These are phyloP conservation scores for Mellilla xanthometata DNA, from an alignment of 2,888 invertebrate genomes.

Conservation along the genomic window DNA sequence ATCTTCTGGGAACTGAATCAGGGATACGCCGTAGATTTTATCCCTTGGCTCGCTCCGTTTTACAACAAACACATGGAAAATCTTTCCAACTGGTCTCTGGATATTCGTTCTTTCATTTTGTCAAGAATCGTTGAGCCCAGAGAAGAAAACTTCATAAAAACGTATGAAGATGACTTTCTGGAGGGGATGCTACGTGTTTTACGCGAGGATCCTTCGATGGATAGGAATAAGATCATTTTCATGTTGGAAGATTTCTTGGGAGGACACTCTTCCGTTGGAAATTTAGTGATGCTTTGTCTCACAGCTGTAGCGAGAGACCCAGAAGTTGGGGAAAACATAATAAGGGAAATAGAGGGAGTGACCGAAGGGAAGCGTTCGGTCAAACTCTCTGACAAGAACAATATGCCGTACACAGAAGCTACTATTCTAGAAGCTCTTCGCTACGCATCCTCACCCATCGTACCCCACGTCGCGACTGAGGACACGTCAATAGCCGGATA, in stretches of 20 bases:
- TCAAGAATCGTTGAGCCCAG: constrained; percentile 87
- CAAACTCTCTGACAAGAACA: constrained; percentile 84
- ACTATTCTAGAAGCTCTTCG: constrained; percentile 91
- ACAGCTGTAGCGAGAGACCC: constrained; percentile 87
- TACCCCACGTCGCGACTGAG: constrained; percentile 93
- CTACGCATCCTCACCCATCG: constrained; percentile 93
- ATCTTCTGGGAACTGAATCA: constrained; percentile 97
- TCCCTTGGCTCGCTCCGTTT: constrained; percentile 91
- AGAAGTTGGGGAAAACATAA: constrained; percentile 85
- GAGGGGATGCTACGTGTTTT: constrained; percentile 89
- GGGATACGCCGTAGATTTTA: constrained; percentile 92
- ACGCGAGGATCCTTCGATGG: constrained; percentile 85
- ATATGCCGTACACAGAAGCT: constrained; percentile 91
- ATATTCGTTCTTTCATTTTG: constrained; percentile 88
- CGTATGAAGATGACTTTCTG: constrained; percentile 88
- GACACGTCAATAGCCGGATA: constrained; percentile 88
- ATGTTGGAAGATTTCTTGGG: constrained; percentile 94
- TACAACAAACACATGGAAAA: constrained; percentile 87
- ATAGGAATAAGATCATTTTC: constrained; percentile 90
- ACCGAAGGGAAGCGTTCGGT: constrained; percentile 82
- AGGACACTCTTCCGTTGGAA: constrained; percentile 94
- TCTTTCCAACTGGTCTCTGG: constrained; percentile 86
- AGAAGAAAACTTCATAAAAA: too few relatives aligned
- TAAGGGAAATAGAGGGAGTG: constrained; percentile 85
- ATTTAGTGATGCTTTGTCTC: constrained; percentile 89